Evolutionary conservation across 2,888 invertebrate genomes (phyloP), one percentile per base, ranked within the genome.

Genomic region (Ethmia dodecea): DNA sequence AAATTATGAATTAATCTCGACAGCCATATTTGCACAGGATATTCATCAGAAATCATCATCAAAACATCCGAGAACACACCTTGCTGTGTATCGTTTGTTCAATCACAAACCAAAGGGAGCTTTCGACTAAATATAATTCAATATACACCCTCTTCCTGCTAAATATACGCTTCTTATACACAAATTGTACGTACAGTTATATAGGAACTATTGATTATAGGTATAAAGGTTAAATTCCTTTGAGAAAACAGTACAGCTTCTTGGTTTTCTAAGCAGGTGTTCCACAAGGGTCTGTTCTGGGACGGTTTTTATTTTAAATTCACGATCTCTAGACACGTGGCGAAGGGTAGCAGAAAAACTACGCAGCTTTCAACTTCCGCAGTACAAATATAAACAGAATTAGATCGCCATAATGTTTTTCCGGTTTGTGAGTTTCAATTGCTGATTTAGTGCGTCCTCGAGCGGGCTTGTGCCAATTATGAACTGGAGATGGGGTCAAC

Each of bases 111-210:
- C 65, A 27, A 52, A 72, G 75, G 76, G 74, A 76, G 77, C 73
- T 69, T 75, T 64, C 62, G 69, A 80, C 84, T 84, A 81, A 83
- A 84, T 83, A 84, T 84, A 86, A 78, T 78, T 75, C 75, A 73
- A 77, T 77, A 71, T 70, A 79, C 81, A 79, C 86, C 84, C 84
- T 84, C 84, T 81, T 84, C 83, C 86, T 83, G 81, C 78, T 78
- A 77, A 81, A 83, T 78, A 77, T 78, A 70, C 66, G 64, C 62
- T 55, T 59, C 53, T 46, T 50, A 58, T 60, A 60, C 59, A 70
- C 70, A 59, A 68, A 30, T 32, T 32, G 40, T 40, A 43, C 15
- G 16, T 58, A 43, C 62, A 38, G 35, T 39, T 32, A 10, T 1
- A 29, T 13, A 37, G 29, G 37, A 10, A 46, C 52, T 43, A 77